These are phyloP conservation scores for Cladopsammia gracilis DNA, from an alignment of 64 coral and sea anemone species.

Conservation along the genomic window DNA sequence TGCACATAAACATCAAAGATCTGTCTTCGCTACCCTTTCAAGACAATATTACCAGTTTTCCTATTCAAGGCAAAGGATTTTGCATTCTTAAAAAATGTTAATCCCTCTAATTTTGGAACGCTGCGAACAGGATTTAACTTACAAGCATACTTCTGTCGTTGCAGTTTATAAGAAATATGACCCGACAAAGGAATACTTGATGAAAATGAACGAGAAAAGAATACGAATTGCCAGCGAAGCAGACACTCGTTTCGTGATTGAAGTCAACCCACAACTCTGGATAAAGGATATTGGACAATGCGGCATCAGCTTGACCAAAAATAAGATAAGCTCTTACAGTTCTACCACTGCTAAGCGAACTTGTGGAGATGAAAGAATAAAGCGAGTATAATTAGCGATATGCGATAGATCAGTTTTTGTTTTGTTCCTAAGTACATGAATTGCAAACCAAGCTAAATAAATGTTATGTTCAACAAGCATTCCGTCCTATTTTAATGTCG, in stretches of 20 bases:
- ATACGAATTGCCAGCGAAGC: not conserved
- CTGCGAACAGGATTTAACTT: not conserved
- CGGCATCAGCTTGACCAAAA: not conserved
- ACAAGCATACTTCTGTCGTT: slow-evolving; percentile 17
- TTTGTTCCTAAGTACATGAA: too few species aligned
- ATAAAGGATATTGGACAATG: slow-evolving; percentile 4
- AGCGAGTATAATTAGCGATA: too few species aligned
- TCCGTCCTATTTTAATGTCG: too few species aligned
- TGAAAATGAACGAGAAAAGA: slow-evolving; percentile 12
- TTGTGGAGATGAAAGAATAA: too few species aligned
- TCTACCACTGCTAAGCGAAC: too few species aligned
- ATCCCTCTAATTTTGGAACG: slow-evolving; percentile 11
- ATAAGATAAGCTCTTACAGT: not conserved
- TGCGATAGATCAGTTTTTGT: too few species aligned
- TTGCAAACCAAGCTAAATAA: too few species aligned
- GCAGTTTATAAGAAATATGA: not conserved
- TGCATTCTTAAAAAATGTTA: not conserved
- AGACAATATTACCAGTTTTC: not conserved
- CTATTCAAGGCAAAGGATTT: not conserved
- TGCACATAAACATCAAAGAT: not conserved
- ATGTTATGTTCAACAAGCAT: too few species aligned
- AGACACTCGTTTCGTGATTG: slow-evolving; percentile 1
- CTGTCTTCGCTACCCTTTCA: not conserved
- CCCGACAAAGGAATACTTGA: slow-evolving; percentile 8
- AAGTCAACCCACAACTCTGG: not conserved